A percentile compares a stretch with the other conserved stretches of the same genome.
These are phyloP conservation scores for Pygoscelis adeliae DNA, from an alignment of 2,113 vertebrate genomes.

Conservation along the genomic window DNA sequence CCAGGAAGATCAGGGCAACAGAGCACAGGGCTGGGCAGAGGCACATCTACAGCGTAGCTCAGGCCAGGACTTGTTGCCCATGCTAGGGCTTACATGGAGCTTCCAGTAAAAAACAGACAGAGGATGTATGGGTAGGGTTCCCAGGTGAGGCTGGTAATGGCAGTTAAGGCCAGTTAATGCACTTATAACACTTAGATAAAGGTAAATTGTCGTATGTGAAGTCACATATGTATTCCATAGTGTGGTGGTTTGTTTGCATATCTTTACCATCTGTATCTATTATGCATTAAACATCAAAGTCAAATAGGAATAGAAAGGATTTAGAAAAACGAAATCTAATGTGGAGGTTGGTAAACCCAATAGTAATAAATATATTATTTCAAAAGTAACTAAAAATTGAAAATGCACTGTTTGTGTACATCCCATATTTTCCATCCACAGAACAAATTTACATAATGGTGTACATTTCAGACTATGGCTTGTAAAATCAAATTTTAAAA, in stretches of 20 bases:
- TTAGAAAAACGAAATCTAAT: neutral
- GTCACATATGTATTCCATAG: neutral
- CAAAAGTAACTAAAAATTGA: neutral
- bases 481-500: neutral
- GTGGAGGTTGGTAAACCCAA: neutral
- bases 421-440: neutral
- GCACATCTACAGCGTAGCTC: fast-evolving
- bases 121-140: neutral
- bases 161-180: neutral
- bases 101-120: neutral
- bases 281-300: neutral
- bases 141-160: neutral
- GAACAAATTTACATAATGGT: neutral
- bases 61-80: neutral
- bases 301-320: neutral
- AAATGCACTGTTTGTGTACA: neutral
- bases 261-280: neutral
- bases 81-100: neutral
- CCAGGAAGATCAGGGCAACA: neutral
- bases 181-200: neutral
- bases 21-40: neutral
- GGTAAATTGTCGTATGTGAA: neutral
- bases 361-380: neutral
- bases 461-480: neutral
- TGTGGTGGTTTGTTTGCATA: neutral